Evolutionary conservation across 2,888 invertebrate genomes (phyloP), one percentile per base, ranked within the genome.

Genomic region (Apamea monoglypha): DNA sequence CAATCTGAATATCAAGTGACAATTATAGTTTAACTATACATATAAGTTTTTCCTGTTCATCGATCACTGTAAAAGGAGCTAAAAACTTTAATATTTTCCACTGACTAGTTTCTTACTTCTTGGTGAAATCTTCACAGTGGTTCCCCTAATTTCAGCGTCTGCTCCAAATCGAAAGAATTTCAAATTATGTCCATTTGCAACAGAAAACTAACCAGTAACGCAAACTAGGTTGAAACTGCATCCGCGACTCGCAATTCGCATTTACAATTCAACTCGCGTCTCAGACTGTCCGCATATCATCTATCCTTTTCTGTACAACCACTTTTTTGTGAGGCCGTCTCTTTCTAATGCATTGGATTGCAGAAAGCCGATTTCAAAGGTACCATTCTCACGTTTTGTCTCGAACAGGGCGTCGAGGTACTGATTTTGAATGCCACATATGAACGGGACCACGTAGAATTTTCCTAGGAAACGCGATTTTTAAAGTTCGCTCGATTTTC

Each of bases 181-280:
- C 68, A 84, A 83, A 87, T 84, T 79, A 83, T 81, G 83, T 83
- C 86, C 80, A 82, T 87, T 87, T 84, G 84, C 78, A 85, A 88
- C 78, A 81, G 81, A 88, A 90, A 89, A 91, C 88, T 87, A 91
- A 91, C 89, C 89, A 81, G 88, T 89, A 91, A 92, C 88, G 90
- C 85, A 90, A 92, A 91, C 90, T 89, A 87, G 90, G 87, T 87
- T 90, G 87, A 89, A 91, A 90, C 90, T 91, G 90, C 89, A 90
- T 87, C 88, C 88, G 86, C 82, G 88, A 90, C 90, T 90, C 87
- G 85, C 88, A 89, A 86, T 89, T 86, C 92, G 87, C 92, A 95
- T 96, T 96, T 95, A 92, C 94, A 93, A 96, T 96, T 96, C 96
- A 90, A 91, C 89, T 83, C 95, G 93, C 96, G 94, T 95, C 92